Evolutionary conservation across 2,113 vertebrate species (phyloP).

Genomic region (Brienomyrus longianalis): DNA sequence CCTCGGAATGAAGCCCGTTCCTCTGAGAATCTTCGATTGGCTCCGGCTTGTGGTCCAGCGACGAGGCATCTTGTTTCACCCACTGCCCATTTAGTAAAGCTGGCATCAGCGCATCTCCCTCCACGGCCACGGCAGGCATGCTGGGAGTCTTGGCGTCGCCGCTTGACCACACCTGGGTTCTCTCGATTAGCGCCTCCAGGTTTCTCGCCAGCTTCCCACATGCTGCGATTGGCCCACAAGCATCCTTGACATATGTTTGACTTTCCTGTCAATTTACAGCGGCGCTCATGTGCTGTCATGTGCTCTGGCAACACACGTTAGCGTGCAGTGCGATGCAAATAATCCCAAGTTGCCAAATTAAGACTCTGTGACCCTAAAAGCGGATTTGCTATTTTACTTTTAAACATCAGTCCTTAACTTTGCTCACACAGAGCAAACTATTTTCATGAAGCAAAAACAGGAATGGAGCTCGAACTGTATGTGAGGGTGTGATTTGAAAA

Average conservation of each 20-base stretch:
- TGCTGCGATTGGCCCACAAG: conserved; percentile 20
- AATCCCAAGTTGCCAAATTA: background rate
- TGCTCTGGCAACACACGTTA: background rate
- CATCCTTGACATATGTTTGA: background rate
- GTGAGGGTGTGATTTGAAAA: background rate
- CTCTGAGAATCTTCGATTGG: conserved; percentile 6
- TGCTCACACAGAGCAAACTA: background rate
- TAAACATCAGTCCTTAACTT: background rate
- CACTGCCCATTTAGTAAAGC: conserved; percentile 35
- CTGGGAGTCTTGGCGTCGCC: conserved; percentile 29
- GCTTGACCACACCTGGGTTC: conserved; percentile 40
- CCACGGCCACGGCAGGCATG: background rate
- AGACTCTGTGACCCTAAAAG: background rate
- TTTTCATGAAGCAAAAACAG: background rate
- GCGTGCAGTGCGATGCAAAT: background rate
- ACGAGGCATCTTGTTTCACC: conserved; percentile 28
- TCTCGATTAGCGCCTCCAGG: conserved; percentile 46
- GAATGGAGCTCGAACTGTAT: background rate
- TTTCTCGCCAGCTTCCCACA: conserved; percentile 44
- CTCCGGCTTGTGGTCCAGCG: conserved; percentile 2
- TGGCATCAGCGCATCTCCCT: conserved; percentile 20
- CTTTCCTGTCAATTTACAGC: background rate
- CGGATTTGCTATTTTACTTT: background rate
- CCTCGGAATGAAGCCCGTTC: conserved; percentile 25
- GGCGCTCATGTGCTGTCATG: background rate